These are phyloP conservation scores for Psittacus erithacus DNA, from an alignment of 2,113 vertebrate genomes.

Conservation along the genomic window DNA sequence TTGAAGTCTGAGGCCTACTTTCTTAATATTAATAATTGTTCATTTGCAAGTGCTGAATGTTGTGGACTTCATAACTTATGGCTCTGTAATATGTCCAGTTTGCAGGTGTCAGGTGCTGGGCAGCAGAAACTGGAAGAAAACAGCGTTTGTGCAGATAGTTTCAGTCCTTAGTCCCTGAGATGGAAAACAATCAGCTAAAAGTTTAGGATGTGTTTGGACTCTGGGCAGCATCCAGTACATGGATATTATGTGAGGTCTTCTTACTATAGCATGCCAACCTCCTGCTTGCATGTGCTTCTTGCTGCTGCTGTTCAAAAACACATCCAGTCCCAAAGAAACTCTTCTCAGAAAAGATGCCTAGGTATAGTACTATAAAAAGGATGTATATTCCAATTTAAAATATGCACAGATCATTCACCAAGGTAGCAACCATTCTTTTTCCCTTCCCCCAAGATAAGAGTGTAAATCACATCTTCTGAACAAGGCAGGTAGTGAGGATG, in stretches of 20 bases:
- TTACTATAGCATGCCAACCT: background rate
- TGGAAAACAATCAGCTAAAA: background rate
- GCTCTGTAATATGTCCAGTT: background rate
- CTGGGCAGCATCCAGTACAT: background rate
- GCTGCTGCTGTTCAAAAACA: background rate
- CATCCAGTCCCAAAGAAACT: conserved; percentile 28
- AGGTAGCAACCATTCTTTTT: conserved; percentile 51
- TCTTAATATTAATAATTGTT: conserved; percentile 10
- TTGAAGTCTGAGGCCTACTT: background rate
- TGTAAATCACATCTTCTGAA: conserved; percentile 69
- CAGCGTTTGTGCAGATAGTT: background rate
- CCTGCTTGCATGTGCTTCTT: background rate
- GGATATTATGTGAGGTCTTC: background rate
- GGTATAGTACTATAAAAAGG: conserved; percentile 60
- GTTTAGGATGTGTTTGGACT: background rate
- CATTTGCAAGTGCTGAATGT: background rate
- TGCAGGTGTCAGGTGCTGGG: background rate
- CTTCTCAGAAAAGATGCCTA: conserved; percentile 3
- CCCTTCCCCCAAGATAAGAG: conserved; percentile 61
- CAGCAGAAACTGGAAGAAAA: background rate
- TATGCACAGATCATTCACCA: conserved; percentile 52
- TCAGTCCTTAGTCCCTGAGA: background rate
- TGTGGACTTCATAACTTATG: background rate
- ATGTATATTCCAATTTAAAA: conserved; percentile 63
- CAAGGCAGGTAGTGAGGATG: conserved; percentile 61